These are phyloP conservation scores for Agriopis leucophaearia DNA, from an alignment of 2,888 invertebrate species.

Conservation along the genomic window DNA sequence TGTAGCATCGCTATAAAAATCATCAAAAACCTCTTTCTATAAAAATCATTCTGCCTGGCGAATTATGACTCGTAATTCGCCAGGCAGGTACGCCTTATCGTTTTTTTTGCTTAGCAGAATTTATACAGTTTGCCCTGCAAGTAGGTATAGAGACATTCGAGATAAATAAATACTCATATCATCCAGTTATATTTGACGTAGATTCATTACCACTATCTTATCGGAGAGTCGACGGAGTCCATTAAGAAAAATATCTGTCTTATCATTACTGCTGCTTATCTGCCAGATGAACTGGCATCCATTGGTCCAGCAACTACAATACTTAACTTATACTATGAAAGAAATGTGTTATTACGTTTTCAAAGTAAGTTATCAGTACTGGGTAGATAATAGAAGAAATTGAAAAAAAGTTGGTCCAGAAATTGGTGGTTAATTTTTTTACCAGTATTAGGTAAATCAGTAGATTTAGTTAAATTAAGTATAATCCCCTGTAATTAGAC, in stretches of 20 bases:
- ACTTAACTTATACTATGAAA: slow-evolving; percentile 22
- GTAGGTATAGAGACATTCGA: not conserved
- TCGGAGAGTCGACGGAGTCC: slow-evolving; percentile 66
- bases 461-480: too few species aligned
- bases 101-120: not conserved
- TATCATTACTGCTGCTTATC: slow-evolving; percentile 67
- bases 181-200: slow-evolving; percentile 43
- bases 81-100: too few species aligned
- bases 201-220: slow-evolving; percentile 78
- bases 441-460: too few species aligned
- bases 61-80: too few species aligned
- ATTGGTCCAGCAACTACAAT: slow-evolving; percentile 55
- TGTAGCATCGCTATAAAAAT: too few species aligned
- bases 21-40: too few species aligned
- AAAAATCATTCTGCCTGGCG: too few species aligned
- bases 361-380: not conserved
- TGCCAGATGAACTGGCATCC: slow-evolving; percentile 60
- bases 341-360: not conserved
- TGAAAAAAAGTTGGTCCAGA: too few species aligned
- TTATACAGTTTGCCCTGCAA: too few species aligned
- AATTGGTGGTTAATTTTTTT: too few species aligned
- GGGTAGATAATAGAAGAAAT: not conserved
- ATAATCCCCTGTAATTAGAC: too few species aligned
- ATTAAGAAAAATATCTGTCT: slow-evolving; percentile 70
- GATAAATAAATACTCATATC: slow-evolving; percentile 35